Percentiles rank a stretch among this genome's conserved stretches.
Evolutionary conservation across 2,797 vertebrate genomes (phyloP).

Genomic region (Geotrypetes seraphini): DNA sequence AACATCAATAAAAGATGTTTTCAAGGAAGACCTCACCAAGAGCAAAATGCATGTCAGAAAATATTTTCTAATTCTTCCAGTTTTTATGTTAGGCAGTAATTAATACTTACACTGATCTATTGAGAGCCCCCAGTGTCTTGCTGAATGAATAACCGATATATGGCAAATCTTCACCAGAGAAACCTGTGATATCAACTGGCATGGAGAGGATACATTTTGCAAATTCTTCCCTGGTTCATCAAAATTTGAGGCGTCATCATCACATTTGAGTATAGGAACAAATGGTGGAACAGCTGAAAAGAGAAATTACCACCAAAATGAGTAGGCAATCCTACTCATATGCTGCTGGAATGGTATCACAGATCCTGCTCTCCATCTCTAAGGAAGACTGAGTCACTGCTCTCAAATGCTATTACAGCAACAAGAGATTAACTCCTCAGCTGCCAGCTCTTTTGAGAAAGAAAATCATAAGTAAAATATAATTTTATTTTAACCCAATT

Average conservation of each 20-base stretch:
- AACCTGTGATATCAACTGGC: slow-evolving; percentile 78
- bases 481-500: too few species aligned
- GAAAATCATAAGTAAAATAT: too few species aligned
- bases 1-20: too few species aligned
- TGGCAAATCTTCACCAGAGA: slow-evolving; percentile 86
- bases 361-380: slow-evolving; percentile 85
- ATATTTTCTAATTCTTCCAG: too few species aligned
- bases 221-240: slow-evolving; percentile 92
- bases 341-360: slow-evolving; percentile 58
- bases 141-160: slow-evolving; percentile 98
- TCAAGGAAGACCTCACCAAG: too few species aligned
- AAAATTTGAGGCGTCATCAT: slow-evolving; percentile 99
- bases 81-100: slow-evolving; percentile 27
- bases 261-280: slow-evolving; percentile 86
- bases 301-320: slow-evolving; percentile 46
- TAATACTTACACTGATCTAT: slow-evolving; percentile 88
- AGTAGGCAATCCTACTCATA: slow-evolving; percentile 51
- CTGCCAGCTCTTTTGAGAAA: slow-evolving; percentile 31
- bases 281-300: slow-evolving; percentile 91
- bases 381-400: slow-evolving; percentile 76
- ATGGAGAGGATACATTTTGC: slow-evolving; percentile 71
- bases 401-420: slow-evolving; percentile 60
- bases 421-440: slow-evolving; percentile 67
- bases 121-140: slow-evolving; percentile 78
- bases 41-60: too few species aligned